Evolutionary conservation across 2,113 vertebrate genomes (phyloP).

Genomic region (Coreoperca whiteheadi): DNA sequence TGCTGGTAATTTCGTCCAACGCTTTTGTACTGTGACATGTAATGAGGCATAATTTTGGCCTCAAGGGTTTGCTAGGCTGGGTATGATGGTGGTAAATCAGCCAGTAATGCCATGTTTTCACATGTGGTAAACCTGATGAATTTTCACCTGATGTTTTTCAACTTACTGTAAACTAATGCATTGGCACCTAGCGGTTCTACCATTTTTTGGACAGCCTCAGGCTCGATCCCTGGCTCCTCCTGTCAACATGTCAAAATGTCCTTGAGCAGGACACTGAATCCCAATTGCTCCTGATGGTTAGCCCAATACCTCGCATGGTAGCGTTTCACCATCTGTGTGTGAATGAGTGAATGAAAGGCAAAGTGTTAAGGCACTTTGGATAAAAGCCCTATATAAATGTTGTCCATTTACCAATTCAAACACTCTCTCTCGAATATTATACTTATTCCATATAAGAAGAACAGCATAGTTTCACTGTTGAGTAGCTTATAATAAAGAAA

Average conservation of each 20-base stretch:
- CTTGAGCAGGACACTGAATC: background rate
- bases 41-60: constrained; percentile 9
- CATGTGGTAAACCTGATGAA: background rate
- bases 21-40: background rate
- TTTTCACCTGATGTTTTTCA: background rate
- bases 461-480: background rate
- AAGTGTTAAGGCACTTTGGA: background rate
- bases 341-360: background rate
- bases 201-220: background rate
- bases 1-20: background rate
- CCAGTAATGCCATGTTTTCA: background rate
- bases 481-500: background rate
- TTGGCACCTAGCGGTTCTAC: no score
- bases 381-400: background rate
- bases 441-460: background rate
- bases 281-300: background rate
- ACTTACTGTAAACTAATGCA: no score
- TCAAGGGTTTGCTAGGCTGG: background rate
- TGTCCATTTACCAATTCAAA: background rate
- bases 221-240: background rate
- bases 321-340: background rate
- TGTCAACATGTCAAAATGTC: background rate
- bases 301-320: background rate
- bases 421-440: background rate
- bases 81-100: background rate